Evolutionary conservation across 2,888 invertebrate species (phyloP).

Genomic region (Drosophila anceps): DNA sequence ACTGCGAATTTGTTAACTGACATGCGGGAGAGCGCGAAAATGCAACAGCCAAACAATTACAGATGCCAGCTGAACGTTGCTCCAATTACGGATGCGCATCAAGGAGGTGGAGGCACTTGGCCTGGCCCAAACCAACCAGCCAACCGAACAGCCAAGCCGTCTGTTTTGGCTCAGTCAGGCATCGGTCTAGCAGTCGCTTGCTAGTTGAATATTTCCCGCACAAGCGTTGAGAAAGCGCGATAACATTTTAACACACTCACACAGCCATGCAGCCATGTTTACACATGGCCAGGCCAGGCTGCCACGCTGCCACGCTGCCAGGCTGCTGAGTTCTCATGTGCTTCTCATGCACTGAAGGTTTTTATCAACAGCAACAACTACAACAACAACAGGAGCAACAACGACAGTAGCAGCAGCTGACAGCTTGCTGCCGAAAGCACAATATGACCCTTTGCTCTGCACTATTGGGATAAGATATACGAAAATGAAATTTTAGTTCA

Average conservation of each 20-base stretch:
- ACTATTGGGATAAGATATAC: conserved; percentile 71
- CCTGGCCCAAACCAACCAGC: conserved; percentile 25
- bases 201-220: conserved; percentile 65
- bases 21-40: conserved; percentile 44
- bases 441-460: conserved; percentile 69
- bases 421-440: conserved; percentile 25
- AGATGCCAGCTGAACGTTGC: conserved; percentile 60
- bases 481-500: conserved; percentile 72
- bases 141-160: conserved; percentile 9
- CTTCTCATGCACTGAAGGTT: conserved; percentile 23
- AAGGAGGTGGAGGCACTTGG: conserved; percentile 29
- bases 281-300: conserved; percentile 6
- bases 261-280: conserved; percentile 14
- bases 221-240: conserved; percentile 70
- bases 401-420: conserved; percentile 17
- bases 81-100: conserved; percentile 66
- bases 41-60: conserved; percentile 76
- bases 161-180: conserved; percentile 21
- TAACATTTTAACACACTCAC: conserved; percentile 75
- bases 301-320: conserved; percentile 22
- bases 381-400: conserved; percentile 7
- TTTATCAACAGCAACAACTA: conserved; percentile 26
- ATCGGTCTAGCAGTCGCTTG: conserved; percentile 12
- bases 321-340: conserved; percentile 38
- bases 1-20: conserved; percentile 34